Base-by-base conservation (phyloP, 1,140 invertebrate species). In the Ooceraea biroi region DNA sequence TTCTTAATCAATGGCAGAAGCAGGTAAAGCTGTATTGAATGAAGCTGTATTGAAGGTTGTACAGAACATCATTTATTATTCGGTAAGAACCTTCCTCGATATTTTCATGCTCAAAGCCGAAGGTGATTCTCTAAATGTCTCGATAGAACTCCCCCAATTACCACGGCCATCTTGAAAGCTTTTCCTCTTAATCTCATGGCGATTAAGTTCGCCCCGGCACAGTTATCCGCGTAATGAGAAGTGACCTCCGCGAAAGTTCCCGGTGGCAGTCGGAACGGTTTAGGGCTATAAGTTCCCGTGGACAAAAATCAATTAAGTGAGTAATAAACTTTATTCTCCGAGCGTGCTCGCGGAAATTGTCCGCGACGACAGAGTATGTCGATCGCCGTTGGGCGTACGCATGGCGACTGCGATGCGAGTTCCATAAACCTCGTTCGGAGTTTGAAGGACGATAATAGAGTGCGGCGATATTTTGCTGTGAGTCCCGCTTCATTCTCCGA, bases 151-250 rank as follows among this genome's bases (percentile, higher is more conserved):
- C 50, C 36, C 27, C 52, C 57, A 68, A 78, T 86, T 61, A 50
- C 25, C 46, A 14, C 22, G 8, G 22, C 73, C 48, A 25, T 36
- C 55, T 27, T 41, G 41, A 50, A 25, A 74, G 77, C 57, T 82
- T 52, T 57, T 30, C 19, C 27, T 50, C 74, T 71, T 73, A 84
- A 85, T 73, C 83, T 69, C 50, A 17, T 19, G 14, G n/a, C 58
- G 66, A 52, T 63, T 57, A 85, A 85, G 41, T 63, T 57, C 25
- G 58, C 55, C 41, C 30, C 27, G 30, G 50, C 17, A 48, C n/a
- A 12, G 36, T 73, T 48, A 25, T 69, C 27, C 46, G 36, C 57
- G 22, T 41, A 52, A 65, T 52, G 78, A 68, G 30, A 68, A 83
- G 50, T 83, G 84, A 74, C 44, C 77, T 50, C 3, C 8, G 50